Evolutionary conservation across 2,888 invertebrate species (phyloP), one percentile per base, ranked within the genome.

Genomic region (Rotaria sp.): DNA sequence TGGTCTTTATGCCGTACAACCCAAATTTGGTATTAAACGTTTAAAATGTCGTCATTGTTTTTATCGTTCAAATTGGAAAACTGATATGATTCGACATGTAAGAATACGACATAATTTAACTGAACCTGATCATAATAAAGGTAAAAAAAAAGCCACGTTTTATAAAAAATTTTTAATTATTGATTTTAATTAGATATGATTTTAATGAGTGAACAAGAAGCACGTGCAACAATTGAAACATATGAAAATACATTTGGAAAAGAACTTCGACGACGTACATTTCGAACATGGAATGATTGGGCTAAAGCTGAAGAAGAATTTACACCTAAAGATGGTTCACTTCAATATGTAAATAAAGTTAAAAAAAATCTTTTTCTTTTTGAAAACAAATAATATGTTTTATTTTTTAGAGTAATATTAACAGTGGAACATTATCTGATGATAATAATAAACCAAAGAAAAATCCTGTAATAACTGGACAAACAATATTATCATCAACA

Each of bases 31-130:
- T 41, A 75, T 67, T 21, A 86, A 86, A 85, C 67, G 84, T 45
- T 30, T 52, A 52, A 52, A 52, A 52, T 52, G 52, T 52, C 52
- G 52, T 52, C 52, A 52, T 52, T 52, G 52, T 24, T 52, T 52
- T 52, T 52, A 52, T 52, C 52, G 52, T 52, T 52, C 52, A 52
- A 52, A 52, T 24, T 85, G 85, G 85, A 85, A 85, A 75, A 67
- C 75, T 13, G 85, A 85, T 85, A 74, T 85, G 80, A 50, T 67
- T 55, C 67, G 85, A 75, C 85, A 85, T 41, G 59, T 85, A n/a
- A 50, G 75, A 35, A 85, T 67, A 24, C 3, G 52, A 52, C 52
- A 52, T 11, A 75, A n/a, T 75, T 38, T 85, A 45, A 48, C 59
- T 18, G 59, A 85, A 7, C 84, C 86, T 2, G 48, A 84, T 38